These are phyloP conservation scores for Volucella bombylans DNA, from an alignment of 2,888 invertebrate species.

Conservation along the genomic window DNA sequence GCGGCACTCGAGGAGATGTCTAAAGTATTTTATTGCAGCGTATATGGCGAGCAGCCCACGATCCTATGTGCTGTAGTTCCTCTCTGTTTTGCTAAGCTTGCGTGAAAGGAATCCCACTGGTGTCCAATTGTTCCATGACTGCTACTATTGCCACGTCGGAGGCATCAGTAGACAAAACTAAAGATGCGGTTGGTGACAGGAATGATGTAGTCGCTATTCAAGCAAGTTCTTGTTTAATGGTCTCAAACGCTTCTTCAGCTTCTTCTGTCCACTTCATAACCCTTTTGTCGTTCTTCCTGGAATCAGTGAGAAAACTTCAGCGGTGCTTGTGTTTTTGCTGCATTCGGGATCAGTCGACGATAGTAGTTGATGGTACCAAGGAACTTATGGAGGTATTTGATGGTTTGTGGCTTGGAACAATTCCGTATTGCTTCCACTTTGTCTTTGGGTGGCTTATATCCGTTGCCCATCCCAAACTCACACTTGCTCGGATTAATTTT, in stretches of 20 bases:
- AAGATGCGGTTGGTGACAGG: background rate
- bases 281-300: conserved; percentile 4
- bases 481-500: conserved; percentile 75
- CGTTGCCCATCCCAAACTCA: background rate
- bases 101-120: conserved; percentile 7
- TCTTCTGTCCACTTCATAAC: background rate
- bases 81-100: too few relatives aligned
- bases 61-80: too few relatives aligned
- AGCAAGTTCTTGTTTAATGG: background rate
- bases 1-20: conserved; percentile 5
- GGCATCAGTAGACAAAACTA: background rate
- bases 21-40: background rate
- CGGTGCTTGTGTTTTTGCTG: background rate
- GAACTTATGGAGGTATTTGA: background rate
- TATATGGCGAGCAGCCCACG: background rate
- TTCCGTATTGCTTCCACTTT: background rate
- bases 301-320: background rate
- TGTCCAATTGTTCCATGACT: background rate
- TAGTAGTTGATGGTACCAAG: conserved; percentile 1
- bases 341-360: conserved; percentile 1
- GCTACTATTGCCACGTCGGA: conserved; percentile 6
- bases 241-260: conserved; percentile 2
- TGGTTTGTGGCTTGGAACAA: background rate
- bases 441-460: background rate
- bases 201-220: conserved; percentile 9